These are phyloP conservation scores for Apteryx mantelli DNA, from an alignment of 2,113 vertebrate species.

Conservation along the genomic window DNA sequence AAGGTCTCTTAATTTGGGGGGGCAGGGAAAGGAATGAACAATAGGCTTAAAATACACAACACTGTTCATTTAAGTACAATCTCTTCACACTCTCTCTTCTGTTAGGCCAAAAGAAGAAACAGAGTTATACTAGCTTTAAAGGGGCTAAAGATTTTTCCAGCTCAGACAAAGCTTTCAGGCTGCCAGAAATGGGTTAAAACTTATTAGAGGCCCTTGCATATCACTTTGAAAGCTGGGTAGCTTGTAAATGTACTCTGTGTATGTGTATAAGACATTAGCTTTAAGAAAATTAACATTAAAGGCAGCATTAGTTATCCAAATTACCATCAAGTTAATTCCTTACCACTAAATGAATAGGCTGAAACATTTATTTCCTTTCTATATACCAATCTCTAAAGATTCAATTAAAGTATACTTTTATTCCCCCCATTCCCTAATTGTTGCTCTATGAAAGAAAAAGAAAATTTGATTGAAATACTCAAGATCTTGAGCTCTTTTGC, in stretches of 20 bases:
- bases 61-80: not conserved
- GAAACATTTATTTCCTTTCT: slow-evolving; percentile 45
- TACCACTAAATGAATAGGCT: slow-evolving; percentile 60
- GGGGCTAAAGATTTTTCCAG: not conserved
- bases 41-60: not conserved
- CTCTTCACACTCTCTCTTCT: not conserved
- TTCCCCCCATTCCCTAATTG: not conserved
- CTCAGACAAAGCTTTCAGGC: not conserved
- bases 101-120: not conserved
- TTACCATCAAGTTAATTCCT: slow-evolving; percentile 67
- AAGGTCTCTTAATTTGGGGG: not conserved
- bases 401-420: slow-evolving; percentile 14
- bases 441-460: slow-evolving; percentile 20
- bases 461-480: slow-evolving; percentile 57
- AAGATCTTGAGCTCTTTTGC: slow-evolving; percentile 51
- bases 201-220: not conserved
- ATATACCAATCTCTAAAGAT: not conserved
- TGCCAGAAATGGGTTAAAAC: not conserved
- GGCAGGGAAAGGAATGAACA: not conserved
- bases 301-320: slow-evolving; percentile 63
- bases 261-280: slow-evolving; percentile 16
- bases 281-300: slow-evolving; percentile 70
- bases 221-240: not conserved
- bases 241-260: slow-evolving; percentile 40
- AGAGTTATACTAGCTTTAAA: not conserved